Conservation (phyloP, 2,888 invertebrate genomes). For the Caenorhabditis uteleia region DNA sequence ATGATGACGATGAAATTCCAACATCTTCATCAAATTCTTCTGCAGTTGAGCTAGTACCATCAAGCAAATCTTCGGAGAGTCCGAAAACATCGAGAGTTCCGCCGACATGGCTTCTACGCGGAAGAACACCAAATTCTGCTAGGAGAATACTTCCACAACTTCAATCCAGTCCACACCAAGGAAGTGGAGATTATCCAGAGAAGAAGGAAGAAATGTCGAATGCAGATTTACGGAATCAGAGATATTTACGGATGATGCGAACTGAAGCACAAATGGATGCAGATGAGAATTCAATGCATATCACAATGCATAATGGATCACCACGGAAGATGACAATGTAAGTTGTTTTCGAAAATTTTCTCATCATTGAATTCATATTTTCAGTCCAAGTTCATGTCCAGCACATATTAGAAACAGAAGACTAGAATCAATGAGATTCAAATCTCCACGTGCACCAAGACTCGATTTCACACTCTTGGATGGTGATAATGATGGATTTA, state of each 20-base stretch:
- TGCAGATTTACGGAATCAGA: not conserved
- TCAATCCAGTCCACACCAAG: not conserved
- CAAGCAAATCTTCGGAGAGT: too few relatives aligned
- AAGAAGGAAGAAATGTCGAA: not conserved
- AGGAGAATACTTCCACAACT: not conserved
- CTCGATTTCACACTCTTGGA: conserved; percentile 32
- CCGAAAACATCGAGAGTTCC: conserved; percentile 6
- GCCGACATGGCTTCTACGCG: not conserved
- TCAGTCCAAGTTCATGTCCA: conserved; percentile 23
- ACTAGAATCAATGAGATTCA: conserved; percentile 1
- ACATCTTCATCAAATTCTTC: conserved; percentile 29
- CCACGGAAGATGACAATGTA: not conserved
- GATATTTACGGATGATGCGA: conserved; percentile 22
- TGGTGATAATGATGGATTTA: too few relatives aligned
- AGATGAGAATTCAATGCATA: conserved; percentile 19
- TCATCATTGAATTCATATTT: conserved; percentile 1
- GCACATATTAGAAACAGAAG: conserved; percentile 8
- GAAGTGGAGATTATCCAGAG: not conserved
- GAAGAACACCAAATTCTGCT: not conserved
- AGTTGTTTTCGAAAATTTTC: not conserved
- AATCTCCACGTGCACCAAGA: conserved; percentile 11
- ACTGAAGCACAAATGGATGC: conserved; percentile 14
- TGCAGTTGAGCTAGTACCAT: conserved; percentile 10
- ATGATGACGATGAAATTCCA: conserved; percentile 19
- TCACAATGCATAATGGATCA: not conserved